phyloP scores from a whole-genome alignment of 2,888 invertebrate genomes.

The Ochropleura plecta region DNA sequence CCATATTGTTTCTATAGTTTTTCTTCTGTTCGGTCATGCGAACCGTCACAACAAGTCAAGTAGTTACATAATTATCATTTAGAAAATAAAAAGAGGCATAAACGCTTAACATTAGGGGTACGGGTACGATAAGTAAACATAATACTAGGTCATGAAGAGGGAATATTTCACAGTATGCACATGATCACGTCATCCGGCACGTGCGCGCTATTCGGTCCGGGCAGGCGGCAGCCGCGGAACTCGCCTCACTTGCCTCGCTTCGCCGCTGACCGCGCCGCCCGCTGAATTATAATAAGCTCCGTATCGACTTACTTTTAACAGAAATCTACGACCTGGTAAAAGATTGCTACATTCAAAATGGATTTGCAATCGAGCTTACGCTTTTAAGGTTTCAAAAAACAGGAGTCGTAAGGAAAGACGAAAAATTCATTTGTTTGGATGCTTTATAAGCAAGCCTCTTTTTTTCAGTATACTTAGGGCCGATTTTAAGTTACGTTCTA shows the following conservation, averaged over 20 bases:
- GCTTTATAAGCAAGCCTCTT: background rate
- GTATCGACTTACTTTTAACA: constrained; percentile 60
- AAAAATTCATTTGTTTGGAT: background rate
- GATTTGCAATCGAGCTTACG: constrained; percentile 35
- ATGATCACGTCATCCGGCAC: constrained; percentile 51
- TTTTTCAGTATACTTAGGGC: no score
- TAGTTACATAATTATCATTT: background rate
- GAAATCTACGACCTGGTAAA: constrained; percentile 48
- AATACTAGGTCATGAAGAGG: constrained; percentile 36
- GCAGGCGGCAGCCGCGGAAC: constrained; percentile 10
- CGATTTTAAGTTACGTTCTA: no score
- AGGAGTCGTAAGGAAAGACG: background rate
- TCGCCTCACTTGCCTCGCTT: constrained; percentile 33
- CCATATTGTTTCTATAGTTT: background rate
- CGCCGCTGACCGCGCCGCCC: constrained; percentile 45
- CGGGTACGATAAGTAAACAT: constrained; percentile 12
- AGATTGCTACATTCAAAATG: constrained; percentile 64
- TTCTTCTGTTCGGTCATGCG: background rate
- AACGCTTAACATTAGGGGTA: background rate
- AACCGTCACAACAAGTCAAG: background rate
- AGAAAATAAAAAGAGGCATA: background rate
- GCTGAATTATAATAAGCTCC: constrained; percentile 70
- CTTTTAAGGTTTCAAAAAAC: constrained; percentile 5
- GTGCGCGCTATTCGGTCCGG: constrained; percentile 47
- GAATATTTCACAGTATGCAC: constrained; percentile 55